A percentile compares a stretch with the other conserved stretches of the same genome.
Evolutionary conservation across 2,888 invertebrate genomes (phyloP).

Genomic region (Standfussiana lucernea): DNA sequence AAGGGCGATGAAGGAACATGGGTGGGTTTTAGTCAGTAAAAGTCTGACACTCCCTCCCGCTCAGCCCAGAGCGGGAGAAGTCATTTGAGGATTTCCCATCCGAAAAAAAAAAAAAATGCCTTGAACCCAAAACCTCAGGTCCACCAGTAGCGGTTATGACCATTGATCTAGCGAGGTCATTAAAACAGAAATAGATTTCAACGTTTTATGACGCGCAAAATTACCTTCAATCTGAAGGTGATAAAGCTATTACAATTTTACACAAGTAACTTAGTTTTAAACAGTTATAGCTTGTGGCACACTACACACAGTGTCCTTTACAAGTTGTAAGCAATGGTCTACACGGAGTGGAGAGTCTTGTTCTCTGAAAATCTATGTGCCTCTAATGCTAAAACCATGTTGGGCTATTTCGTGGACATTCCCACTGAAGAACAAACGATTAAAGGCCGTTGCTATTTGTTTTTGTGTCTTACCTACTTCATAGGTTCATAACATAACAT

Average conservation of each 20-base stretch:
- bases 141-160: neutral
- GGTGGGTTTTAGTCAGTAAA: too few species aligned
- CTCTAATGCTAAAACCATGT: conserved; percentile 18
- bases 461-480: neutral
- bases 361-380: conserved; percentile 38
- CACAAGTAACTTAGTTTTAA: too few species aligned
- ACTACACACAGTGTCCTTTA: conserved; percentile 22
- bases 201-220: neutral
- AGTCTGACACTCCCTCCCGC: too few species aligned
- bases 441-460: neutral
- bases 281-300: conserved; percentile 3
- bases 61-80: too few species aligned
- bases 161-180: neutral
- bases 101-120: too few species aligned
- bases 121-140: neutral
- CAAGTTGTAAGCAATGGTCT: conserved; percentile 51
- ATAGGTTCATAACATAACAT: too few species aligned
- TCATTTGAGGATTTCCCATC: too few species aligned
- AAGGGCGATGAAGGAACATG: too few species aligned
- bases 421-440: neutral
- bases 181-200: neutral
- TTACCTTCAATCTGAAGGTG: neutral
- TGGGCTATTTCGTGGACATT: conserved; percentile 14
- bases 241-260: neutral
- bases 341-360: conserved; percentile 58